A percentile compares a stretch with the other conserved stretches of the same genome.
These are phyloP conservation scores for Myiopsitta monachus DNA, from an alignment of 2,113 vertebrate genomes.

Conservation along the genomic window DNA sequence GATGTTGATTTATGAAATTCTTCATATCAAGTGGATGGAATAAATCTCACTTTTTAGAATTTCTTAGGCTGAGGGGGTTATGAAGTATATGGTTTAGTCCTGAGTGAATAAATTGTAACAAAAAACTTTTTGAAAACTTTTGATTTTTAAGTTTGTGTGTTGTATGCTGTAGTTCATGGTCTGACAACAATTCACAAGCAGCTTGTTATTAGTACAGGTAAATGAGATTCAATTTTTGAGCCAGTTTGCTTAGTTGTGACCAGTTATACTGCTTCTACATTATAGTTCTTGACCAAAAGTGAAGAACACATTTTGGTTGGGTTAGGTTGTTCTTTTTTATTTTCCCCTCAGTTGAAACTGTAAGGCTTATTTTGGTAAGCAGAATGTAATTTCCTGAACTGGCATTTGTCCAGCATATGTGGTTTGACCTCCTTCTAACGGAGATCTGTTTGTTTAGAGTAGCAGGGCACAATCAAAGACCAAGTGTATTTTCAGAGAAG, in stretches of 20 bases:
- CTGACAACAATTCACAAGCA: neutral
- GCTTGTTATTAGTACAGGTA: neutral
- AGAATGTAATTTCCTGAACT: constrained; percentile 48
- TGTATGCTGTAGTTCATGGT: neutral
- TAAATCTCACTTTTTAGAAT: neutral
- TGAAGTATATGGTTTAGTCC: neutral
- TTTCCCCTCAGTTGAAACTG: neutral
- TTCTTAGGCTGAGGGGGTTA: neutral
- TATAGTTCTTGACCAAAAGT: neutral
- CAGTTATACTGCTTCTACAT: neutral
- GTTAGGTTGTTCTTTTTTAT: fast-evolving
- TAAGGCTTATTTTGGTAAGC: constrained; percentile 1
- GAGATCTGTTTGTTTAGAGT: constrained; percentile 43
- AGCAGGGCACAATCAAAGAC: constrained; percentile 41
- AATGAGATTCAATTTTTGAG: neutral
- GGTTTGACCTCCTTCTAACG: constrained; percentile 9
- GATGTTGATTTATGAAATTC: neutral
- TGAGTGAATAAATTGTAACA: neutral
- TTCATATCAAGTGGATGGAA: neutral
- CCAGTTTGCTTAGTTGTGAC: neutral
- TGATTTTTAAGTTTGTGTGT: neutral
- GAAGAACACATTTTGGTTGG: neutral
- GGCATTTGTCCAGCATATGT: constrained; percentile 15
- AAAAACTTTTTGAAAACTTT: neutral
- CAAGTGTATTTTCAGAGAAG: constrained; percentile 9